Conservation (phyloP, 2,888 invertebrate species). For the Halocaridina rubra region DNA sequence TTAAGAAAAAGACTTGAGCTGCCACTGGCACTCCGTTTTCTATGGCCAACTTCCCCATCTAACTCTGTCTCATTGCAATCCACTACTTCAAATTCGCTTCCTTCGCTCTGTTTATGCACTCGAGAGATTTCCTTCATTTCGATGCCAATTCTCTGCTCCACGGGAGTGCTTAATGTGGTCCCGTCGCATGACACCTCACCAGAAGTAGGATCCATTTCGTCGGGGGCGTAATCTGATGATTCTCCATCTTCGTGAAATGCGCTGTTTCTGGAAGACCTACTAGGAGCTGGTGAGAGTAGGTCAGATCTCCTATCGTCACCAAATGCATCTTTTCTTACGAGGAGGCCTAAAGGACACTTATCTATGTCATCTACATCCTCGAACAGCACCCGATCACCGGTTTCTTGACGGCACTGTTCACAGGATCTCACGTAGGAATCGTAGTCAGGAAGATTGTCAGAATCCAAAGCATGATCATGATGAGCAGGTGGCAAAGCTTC, state of each 20-base stretch:
- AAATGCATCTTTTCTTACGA: constrained; percentile 29
- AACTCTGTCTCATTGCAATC: constrained; percentile 25
- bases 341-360: constrained; percentile 54
- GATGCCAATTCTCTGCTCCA: constrained; percentile 28
- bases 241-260: constrained; percentile 47
- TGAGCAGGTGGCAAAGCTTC: constrained; percentile 68
- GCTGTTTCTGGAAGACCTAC: constrained; percentile 49
- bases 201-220: constrained; percentile 45
- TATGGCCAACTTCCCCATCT: background rate
- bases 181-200: constrained; percentile 50
- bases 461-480: background rate
- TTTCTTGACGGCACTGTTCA: constrained; percentile 40
- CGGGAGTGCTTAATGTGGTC: constrained; percentile 24
- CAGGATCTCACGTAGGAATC: constrained; percentile 45
- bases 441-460: constrained; percentile 35
- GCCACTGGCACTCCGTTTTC: constrained; percentile 26
- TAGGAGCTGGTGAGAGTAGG: constrained; percentile 45
- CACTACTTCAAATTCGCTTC: constrained; percentile 51
- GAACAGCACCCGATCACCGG: constrained; percentile 47
- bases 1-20: constrained; percentile 80
- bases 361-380: constrained; percentile 46
- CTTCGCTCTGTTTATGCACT: constrained; percentile 33
- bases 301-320: constrained; percentile 21
- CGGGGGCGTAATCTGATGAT: constrained; percentile 44
- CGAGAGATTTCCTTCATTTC: constrained; percentile 30